Conservation (phyloP, 2,797 vertebrate genomes). For the Rhinatrema bivittatum region DNA sequence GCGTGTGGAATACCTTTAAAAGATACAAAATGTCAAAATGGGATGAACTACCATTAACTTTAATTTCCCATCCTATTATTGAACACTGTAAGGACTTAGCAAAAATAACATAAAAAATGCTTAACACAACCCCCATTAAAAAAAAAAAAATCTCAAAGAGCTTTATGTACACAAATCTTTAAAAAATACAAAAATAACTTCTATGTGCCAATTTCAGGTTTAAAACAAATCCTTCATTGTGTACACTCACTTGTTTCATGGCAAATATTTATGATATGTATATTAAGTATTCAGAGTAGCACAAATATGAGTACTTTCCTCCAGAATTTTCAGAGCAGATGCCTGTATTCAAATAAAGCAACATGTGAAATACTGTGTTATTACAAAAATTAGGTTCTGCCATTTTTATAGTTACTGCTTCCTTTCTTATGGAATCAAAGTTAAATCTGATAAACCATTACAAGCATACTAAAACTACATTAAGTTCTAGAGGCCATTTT, state of each 20-base stretch:
- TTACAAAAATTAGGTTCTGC: constrained; percentile 33
- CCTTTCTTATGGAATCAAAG: constrained; percentile 28
- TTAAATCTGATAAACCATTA: constrained; percentile 28
- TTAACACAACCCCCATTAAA: too few relatives aligned
- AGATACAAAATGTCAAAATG: too few relatives aligned
- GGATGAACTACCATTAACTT: too few relatives aligned
- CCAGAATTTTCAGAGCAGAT: constrained; percentile 22
- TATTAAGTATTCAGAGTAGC: constrained; percentile 15
- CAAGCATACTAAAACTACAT: constrained; percentile 33
- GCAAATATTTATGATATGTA: constrained; percentile 19
- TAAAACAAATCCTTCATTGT: constrained; percentile 37
- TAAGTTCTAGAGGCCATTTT: constrained; percentile 30
- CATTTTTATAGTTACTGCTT: constrained; percentile 37
- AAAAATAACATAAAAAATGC: constrained; percentile 49
- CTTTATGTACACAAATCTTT: constrained; percentile 59
- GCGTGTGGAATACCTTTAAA: too few relatives aligned
- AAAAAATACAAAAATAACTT: constrained; percentile 67
- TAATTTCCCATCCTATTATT: too few relatives aligned
- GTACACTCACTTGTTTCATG: constrained; percentile 38
- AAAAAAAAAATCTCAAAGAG: constrained; percentile 49
- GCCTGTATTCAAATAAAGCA: constrained; percentile 43
- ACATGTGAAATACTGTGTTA: constrained; percentile 45
- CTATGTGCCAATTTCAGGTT: constrained; percentile 47
- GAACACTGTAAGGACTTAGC: too few relatives aligned
- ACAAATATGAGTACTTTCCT: constrained; percentile 30